Evolutionary conservation across 1,140 invertebrate genomes (phyloP), one percentile per base, ranked within the genome.

Genomic region (Hermetia illucens): DNA sequence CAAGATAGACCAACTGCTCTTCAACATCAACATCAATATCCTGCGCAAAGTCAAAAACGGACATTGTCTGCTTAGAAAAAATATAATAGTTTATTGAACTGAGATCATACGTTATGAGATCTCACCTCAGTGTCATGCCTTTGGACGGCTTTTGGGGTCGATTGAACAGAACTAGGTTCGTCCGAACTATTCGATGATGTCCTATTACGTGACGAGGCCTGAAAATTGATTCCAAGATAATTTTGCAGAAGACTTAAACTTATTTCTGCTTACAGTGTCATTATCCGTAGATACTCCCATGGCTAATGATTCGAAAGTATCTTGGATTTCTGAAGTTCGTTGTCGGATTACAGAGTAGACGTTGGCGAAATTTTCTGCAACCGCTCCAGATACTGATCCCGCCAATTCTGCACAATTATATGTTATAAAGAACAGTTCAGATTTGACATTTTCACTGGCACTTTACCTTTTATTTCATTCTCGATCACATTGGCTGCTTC

Each of bases 1-100:
- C 61, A 20, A 73, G 58, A 48, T 73, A 69, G 34, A 69, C 71
- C 34, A 77, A 47, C 46, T 75, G 71, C 46, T 69, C 62, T 55
- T 71, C 63, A 52, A 56, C 57, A 42, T 68, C 62, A 20, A 60
- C 55, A 45, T 58, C 55, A 30, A 53, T 53, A 34, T 63, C 59
- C 15, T 50, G 46, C 21, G 60, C 51, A 38, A 58, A 56, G 17
- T 58, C 55, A 38, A 58, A 58, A 5, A 41, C 48, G 5, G 50
- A n/a, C 43, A 9, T 41, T 47, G 38, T 44, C 13, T 37, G 18
- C 29, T 27, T 21, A 27, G 20, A 6, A 12, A 18, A 20, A 1
- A 3, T n/a, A 6, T 44, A 21, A 41, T 15, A 6, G 19, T 12
- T 1, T 31, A 3, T 17, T 9, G 15, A 25, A 2, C 20, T 13